Evolutionary conservation across 2,797 vertebrate species (phyloP).

Genomic region (Diceros bicornis): DNA sequence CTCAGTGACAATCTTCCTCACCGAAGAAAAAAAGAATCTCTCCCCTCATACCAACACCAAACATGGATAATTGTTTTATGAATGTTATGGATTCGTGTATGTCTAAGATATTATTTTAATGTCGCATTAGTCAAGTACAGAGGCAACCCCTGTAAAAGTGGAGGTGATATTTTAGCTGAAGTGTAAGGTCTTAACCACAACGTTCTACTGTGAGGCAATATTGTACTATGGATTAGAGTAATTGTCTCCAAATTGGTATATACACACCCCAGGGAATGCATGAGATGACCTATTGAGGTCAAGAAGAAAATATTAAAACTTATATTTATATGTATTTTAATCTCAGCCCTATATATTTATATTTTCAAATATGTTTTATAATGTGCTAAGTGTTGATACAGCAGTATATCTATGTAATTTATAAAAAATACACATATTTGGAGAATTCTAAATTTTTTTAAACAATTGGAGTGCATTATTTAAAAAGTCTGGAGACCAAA

Average conservation of each 20-base stretch:
- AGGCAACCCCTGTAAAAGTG: neutral
- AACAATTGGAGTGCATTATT: neutral
- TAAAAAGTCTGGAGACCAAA: neutral
- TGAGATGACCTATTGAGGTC: neutral
- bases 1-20: no score
- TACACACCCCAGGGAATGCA: neutral
- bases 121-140: neutral
- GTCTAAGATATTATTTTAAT: neutral
- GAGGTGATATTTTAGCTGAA: neutral
- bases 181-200: neutral
- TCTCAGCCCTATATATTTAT: neutral
- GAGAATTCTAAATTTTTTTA: neutral
- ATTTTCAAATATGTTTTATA: neutral
- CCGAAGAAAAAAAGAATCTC: neutral
- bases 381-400: neutral
- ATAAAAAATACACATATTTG: neutral
- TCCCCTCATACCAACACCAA: neutral
- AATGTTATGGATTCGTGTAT: neutral
- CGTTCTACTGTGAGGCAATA: neutral
- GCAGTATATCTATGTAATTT: neutral
- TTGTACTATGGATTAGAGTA: neutral
- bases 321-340: neutral
- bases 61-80: neutral
- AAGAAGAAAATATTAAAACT: conserved; percentile 49
- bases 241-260: neutral